phyloP scores from a whole-genome alignment of 1,140 invertebrate genomes.

The Drosophila bipectinata region DNA sequence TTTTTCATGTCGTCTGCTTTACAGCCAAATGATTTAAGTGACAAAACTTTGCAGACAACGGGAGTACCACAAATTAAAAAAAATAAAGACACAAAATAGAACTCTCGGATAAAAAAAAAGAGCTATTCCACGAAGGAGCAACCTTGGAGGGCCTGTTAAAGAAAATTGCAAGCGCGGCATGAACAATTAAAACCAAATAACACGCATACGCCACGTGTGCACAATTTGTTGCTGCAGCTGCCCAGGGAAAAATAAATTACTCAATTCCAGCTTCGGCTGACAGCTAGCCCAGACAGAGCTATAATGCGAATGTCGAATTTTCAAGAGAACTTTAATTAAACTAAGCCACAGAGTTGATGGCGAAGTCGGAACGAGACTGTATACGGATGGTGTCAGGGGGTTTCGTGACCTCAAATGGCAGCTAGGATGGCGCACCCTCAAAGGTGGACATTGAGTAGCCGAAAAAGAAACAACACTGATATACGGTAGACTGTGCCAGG shows the following conservation, averaged over 20 bases:
- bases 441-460: conserved; percentile 33
- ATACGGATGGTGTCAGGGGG: background rate
- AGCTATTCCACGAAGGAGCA: conserved; percentile 22
- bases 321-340: conserved; percentile 78
- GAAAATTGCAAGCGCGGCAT: conserved; percentile 47
- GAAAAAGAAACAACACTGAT: conserved; percentile 23
- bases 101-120: conserved; percentile 53
- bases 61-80: conserved; percentile 12
- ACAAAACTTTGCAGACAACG: conserved; percentile 69
- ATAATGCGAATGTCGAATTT: conserved; percentile 69
- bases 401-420: conserved; percentile 69
- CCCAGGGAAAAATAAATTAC: conserved; percentile 53
- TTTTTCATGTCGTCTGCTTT: conserved; percentile 34
- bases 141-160: conserved; percentile 8
- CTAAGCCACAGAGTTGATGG: conserved; percentile 43
- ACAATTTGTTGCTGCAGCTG: conserved; percentile 31
- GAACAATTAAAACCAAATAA: conserved; percentile 43
- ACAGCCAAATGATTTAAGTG: conserved; percentile 74
- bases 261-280: conserved; percentile 41
- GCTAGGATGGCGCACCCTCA: conserved; percentile 58
- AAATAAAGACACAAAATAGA: conserved; percentile 4
- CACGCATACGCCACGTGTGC: conserved; percentile 60
- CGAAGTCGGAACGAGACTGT: conserved; percentile 8
- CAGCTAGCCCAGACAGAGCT: conserved; percentile 58
- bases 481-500: conserved; percentile 24